phyloP scores from a whole-genome alignment of 2,113 vertebrate species.

The Laterallus jamaicensis region DNA sequence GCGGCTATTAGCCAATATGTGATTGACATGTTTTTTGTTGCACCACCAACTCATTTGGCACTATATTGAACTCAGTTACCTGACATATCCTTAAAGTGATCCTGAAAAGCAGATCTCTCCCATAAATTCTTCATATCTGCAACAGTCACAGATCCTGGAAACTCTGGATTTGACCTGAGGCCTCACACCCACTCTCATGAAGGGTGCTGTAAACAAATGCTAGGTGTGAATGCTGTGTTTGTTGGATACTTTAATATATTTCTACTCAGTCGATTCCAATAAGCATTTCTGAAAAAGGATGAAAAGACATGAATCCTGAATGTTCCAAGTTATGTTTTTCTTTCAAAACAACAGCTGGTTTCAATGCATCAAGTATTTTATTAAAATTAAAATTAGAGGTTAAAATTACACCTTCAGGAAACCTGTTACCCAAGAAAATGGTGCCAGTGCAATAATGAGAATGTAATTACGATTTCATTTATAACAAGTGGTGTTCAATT shows the following conservation, averaged over 20 bases:
- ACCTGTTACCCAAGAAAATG: slow-evolving; percentile 43
- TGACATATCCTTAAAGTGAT: not conserved
- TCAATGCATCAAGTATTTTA: not conserved
- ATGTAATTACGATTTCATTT: slow-evolving; percentile 57
- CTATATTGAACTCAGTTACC: not conserved
- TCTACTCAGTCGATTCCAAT: not conserved
- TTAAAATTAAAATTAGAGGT: slow-evolving; percentile 54
- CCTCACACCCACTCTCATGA: not conserved
- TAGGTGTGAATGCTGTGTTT: not conserved
- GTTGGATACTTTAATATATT: not conserved
- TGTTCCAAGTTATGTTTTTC: not conserved
- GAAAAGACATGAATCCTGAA: not conserved
- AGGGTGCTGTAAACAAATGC: fast-evolving
- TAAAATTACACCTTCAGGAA: slow-evolving; percentile 51
- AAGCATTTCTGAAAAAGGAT: not conserved
- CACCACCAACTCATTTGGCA: not conserved
- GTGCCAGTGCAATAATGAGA: slow-evolving; percentile 20
- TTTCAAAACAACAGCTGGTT: not conserved
- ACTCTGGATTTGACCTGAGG: not conserved
- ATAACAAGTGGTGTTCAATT: slow-evolving; percentile 54
- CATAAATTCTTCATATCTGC: not conserved
- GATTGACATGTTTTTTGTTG: not conserved
- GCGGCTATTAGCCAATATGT: not conserved
- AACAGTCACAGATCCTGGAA: not conserved
- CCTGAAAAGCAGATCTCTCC: not conserved